Conservation (phyloP, 2,797 vertebrate species). For the Alfaro cultratus region DNA sequence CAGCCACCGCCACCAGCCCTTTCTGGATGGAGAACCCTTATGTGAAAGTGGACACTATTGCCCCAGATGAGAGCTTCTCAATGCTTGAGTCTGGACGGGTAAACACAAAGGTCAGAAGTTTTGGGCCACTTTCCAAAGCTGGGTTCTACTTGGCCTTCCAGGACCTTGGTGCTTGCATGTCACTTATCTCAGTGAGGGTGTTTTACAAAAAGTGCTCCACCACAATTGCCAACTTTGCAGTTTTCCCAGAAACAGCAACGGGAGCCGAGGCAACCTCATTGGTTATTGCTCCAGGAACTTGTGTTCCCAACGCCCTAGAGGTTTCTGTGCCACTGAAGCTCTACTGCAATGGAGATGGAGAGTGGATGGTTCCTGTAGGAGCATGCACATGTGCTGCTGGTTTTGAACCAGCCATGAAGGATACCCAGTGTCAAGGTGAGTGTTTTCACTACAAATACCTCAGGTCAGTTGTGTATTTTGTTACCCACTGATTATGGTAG, state of each 20-base stretch:
- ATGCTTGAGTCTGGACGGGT: slow-evolving; percentile 89
- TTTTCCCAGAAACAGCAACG: slow-evolving; percentile 96
- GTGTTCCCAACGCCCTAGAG: slow-evolving; percentile 91
- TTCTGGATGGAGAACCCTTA: slow-evolving; percentile 99
- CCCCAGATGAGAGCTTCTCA: slow-evolving; percentile 95
- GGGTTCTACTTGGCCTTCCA: slow-evolving; percentile 98
- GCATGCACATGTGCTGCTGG: slow-evolving; percentile 93
- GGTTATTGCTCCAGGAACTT: slow-evolving; percentile 95
- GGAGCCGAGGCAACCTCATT: slow-evolving; percentile 95
- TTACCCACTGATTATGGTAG: slow-evolving; percentile 5
- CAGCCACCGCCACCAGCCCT: slow-evolving; percentile 92
- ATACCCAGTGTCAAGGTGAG: slow-evolving; percentile 93
- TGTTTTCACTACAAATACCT: slow-evolving; percentile 34
- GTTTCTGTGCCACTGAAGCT: slow-evolving; percentile 96
- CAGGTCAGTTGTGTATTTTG: slow-evolving; percentile 2
- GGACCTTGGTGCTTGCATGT: slow-evolving; percentile 97
- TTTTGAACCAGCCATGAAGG: slow-evolving; percentile 90
- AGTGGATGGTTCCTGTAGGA: slow-evolving; percentile 98
- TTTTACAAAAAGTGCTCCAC: slow-evolving; percentile 98
- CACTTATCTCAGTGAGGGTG: slow-evolving; percentile 94
- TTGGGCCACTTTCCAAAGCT: slow-evolving; percentile 93
- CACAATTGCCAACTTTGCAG: slow-evolving; percentile 92
- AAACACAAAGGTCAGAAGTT: slow-evolving; percentile 97
- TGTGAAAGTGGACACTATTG: slow-evolving; percentile 98
- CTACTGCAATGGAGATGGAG: slow-evolving; percentile 96